phyloP scores from a whole-genome alignment of 2,113 vertebrate genomes.

The Symphodus melops region DNA sequence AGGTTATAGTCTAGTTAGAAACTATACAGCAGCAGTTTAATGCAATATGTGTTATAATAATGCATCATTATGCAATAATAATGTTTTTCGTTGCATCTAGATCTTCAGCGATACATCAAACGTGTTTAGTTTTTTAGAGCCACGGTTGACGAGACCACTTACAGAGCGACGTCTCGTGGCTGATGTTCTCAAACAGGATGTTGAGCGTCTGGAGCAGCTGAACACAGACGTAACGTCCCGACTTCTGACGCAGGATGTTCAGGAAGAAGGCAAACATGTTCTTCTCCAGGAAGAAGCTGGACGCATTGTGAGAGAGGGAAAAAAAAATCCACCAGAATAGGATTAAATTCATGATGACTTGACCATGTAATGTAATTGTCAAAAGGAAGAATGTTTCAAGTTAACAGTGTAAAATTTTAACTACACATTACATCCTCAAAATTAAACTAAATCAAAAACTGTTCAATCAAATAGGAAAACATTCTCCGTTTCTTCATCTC shows the following conservation, averaged over 20 bases:
- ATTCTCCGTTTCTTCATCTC: too few species aligned
- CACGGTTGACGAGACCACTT: conserved; percentile 70
- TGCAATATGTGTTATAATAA: too few species aligned
- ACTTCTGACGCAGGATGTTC: conserved; percentile 98
- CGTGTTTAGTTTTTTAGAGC: not conserved
- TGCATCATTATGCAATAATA: too few species aligned
- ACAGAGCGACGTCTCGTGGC: conserved; percentile 98
- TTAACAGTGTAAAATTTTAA: too few species aligned
- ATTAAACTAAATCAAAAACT: too few species aligned
- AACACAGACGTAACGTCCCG: conserved; percentile 97
- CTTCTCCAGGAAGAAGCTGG: conserved; percentile 98
- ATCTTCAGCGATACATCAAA: not conserved
- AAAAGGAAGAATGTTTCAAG: not conserved
- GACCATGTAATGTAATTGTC: not conserved
- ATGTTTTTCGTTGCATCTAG: not conserved
- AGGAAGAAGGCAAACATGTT: conserved; percentile 99
- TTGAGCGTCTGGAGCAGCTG: conserved; percentile 98
- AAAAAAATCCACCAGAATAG: not conserved
- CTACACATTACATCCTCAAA: too few species aligned
- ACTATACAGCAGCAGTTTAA: not conserved
- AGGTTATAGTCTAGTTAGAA: too few species aligned
- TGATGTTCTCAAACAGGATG: conserved; percentile 99
- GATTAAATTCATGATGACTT: conserved; percentile 39
- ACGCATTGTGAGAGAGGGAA: not conserved
- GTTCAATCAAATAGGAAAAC: too few species aligned